Evolutionary conservation across 1,140 invertebrate genomes (phyloP), one percentile per base, ranked within the genome.

Genomic region (Hyles euphorbiae): DNA sequence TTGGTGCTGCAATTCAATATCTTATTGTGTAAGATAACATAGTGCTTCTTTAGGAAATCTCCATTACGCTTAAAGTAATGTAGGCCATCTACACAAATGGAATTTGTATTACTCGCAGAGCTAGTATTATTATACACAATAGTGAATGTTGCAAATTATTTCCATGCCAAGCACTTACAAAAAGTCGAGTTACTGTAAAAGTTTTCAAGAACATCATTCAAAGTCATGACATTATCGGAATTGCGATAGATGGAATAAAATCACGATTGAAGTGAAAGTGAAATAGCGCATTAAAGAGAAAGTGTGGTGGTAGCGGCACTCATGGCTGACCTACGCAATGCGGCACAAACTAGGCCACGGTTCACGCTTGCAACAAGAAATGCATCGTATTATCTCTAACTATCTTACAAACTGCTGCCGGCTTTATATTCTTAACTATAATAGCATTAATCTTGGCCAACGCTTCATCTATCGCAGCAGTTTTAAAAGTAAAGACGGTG

Each of bases 321-420:
- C 68, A 72, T 72, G 78, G 70, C 75, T 84, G 83, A 87, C 81
- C 81, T 81, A 86, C 83, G 81, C 81, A 81, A 86, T 75, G 72
- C 74, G 64, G 56, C 58, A 63, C 56, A 58, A 86, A 75, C 68
- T 78, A 56, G 75, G 80, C 67, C 78, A 76, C 67, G 70, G 60
- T 60, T 74, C 22, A 52, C 22, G 58, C 66, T 72, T 72, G 67
- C 67, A 40, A 70, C 67, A 76, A 76, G 56, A 73, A 62, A 58
- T 67, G 61, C 64, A 74, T 56, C 61, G 63, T 65, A 68, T 68
- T 70, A 59, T 61, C 46, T 49, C 53, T 40, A 34, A 49, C 36
- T 8, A 40, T 44, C 53, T 43, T 32, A 12, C 22, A 43, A 43
- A 45, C 52, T 51, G 22, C 6, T 22, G 33, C 7, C 48, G 7